These are phyloP conservation scores for Acropternis orthonyx DNA, from an alignment of 2,797 vertebrate genomes.

Conservation along the genomic window DNA sequence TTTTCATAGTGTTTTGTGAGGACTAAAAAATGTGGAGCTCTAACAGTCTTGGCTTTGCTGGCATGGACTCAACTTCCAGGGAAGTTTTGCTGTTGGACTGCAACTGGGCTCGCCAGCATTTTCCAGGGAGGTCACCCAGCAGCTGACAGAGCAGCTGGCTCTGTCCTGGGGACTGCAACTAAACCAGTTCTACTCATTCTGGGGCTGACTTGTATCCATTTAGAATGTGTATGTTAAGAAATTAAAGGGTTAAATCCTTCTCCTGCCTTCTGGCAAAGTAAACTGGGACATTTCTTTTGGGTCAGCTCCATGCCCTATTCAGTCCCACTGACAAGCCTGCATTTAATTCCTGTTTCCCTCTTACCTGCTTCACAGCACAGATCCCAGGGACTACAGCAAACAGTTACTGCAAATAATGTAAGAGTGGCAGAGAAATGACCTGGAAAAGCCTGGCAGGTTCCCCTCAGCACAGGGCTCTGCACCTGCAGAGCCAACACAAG, in stretches of 20 bases:
- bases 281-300: neutral
- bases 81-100: neutral
- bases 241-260: neutral
- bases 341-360: neutral
- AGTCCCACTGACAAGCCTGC: neutral
- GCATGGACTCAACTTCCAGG: neutral
- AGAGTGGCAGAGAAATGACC: neutral
- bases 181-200: neutral
- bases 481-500: neutral
- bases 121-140: neutral
- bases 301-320: neutral
- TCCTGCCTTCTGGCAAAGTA: neutral
- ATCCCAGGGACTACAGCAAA: neutral
- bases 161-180: neutral
- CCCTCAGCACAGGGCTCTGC: fast-evolving
- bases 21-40: neutral
- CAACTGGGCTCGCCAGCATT: neutral
- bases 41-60: neutral
- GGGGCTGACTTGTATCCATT: neutral
- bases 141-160: neutral
- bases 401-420: fast-evolving
- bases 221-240: neutral
- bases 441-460: neutral
- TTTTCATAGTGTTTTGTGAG: neutral
- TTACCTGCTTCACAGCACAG: neutral